A percentile compares a stretch with the other conserved stretches of the same genome.
phyloP scores from a whole-genome alignment of 1,140 invertebrate species.

The Apis florea region DNA sequence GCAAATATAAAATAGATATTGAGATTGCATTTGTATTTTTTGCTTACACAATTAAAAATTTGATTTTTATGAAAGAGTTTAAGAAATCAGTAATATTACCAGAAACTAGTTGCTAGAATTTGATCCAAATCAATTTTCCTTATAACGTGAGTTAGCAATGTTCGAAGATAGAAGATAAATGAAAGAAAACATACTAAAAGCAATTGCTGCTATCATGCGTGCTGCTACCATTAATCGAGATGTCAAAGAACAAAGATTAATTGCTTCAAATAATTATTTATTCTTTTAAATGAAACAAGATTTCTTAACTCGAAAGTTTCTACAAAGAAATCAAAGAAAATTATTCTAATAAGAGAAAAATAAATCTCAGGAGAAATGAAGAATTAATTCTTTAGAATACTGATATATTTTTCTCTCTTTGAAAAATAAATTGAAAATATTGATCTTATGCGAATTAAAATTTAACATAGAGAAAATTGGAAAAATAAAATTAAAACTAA shows the following conservation, averaged over 20 bases:
- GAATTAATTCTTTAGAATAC: not conserved
- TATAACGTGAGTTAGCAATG: constrained; percentile 14
- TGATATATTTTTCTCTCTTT: not conserved
- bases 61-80: not conserved
- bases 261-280: not conserved
- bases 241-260: not conserved
- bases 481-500: too few species aligned
- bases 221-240: constrained; percentile 5
- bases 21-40: not conserved
- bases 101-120: constrained; percentile 5
- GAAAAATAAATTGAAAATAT: not conserved
- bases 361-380: too few species aligned
- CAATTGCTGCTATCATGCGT: constrained; percentile 20
- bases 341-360: not conserved
- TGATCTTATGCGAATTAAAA: not conserved
- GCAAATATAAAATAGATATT: too few species aligned
- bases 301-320: not conserved
- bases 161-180: constrained; percentile 42
- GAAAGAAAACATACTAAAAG: constrained; percentile 5
- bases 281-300: not conserved
- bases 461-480: not conserved
- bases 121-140: constrained; percentile 17
- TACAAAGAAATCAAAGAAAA: not conserved
- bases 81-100: not conserved
- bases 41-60: too few species aligned